These are phyloP conservation scores for Serrognathus titanus DNA, from an alignment of 2,888 invertebrate species.

Conservation along the genomic window DNA sequence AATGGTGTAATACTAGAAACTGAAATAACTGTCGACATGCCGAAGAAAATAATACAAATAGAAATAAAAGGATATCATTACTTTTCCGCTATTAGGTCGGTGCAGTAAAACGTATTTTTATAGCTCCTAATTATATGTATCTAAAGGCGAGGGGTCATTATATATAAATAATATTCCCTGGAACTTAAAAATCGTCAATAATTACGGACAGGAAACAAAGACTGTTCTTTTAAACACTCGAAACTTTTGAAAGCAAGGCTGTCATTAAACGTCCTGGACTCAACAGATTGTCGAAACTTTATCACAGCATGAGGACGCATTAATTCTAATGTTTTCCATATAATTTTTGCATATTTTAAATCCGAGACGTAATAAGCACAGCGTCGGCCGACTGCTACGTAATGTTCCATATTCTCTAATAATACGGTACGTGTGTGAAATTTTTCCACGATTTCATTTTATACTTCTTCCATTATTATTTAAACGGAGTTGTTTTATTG, in stretches of 20 bases:
- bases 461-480: constrained; percentile 29
- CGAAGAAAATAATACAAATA: too few relatives aligned
- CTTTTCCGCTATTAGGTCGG: too few relatives aligned
- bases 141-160: too few relatives aligned
- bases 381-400: neutral
- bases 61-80: too few relatives aligned
- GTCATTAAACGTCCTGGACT: constrained; percentile 7
- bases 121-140: too few relatives aligned
- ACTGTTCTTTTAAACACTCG: constrained; percentile 7
- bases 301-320: constrained; percentile 22
- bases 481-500: constrained; percentile 31
- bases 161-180: too few relatives aligned
- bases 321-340: constrained; percentile 27
- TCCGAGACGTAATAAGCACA: constrained; percentile 23
- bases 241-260: constrained; percentile 9
- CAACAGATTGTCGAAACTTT: constrained; percentile 21
- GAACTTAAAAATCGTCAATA: too few relatives aligned
- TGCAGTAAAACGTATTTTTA: too few relatives aligned
- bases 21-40: too few relatives aligned
- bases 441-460: constrained; percentile 19
- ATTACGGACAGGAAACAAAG: too few relatives aligned
- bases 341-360: constrained; percentile 33
- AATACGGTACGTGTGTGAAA: constrained; percentile 1
- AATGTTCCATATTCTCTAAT: constrained; percentile 4
- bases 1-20: too few relatives aligned